Percentiles rank a stretch among this genome's conserved stretches.
Conservation (phyloP, 92 coral and sea anemone genomes). For the Parazoanthus swiftii region DNA sequence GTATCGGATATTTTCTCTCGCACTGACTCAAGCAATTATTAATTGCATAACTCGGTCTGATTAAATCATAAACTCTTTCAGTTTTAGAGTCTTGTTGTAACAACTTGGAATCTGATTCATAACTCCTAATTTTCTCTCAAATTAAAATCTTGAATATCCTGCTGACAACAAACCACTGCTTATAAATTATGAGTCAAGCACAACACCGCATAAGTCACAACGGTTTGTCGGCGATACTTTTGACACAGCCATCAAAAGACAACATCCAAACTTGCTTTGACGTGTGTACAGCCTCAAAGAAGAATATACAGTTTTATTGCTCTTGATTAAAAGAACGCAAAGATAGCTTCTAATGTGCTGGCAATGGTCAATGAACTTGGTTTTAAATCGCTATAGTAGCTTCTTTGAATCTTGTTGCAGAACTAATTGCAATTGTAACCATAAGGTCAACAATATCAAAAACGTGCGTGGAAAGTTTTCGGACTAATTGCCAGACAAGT, state of each 20-base stretch:
- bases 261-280: not conserved
- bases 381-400: not conserved
- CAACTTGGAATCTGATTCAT: not conserved
- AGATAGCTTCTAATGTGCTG: no score
- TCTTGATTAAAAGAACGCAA: not conserved
- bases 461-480: not conserved
- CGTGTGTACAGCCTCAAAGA: not conserved
- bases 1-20: not conserved
- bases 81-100: not conserved
- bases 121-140: not conserved
- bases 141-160: not conserved
- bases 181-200: not conserved
- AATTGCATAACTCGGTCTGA: not conserved
- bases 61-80: not conserved
- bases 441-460: no score
- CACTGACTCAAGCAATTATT: no score
- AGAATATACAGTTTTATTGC: not conserved
- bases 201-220: not conserved
- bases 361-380: not conserved
- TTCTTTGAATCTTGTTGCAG: not conserved
- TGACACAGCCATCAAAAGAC: not conserved
- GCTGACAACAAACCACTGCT: constrained; percentile 1
- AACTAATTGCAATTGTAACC: not conserved
- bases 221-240: not conserved
- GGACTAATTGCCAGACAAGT: not conserved